Conservation (phyloP, 2,888 invertebrate genomes). For the Tricholauxania praeusta region DNA sequence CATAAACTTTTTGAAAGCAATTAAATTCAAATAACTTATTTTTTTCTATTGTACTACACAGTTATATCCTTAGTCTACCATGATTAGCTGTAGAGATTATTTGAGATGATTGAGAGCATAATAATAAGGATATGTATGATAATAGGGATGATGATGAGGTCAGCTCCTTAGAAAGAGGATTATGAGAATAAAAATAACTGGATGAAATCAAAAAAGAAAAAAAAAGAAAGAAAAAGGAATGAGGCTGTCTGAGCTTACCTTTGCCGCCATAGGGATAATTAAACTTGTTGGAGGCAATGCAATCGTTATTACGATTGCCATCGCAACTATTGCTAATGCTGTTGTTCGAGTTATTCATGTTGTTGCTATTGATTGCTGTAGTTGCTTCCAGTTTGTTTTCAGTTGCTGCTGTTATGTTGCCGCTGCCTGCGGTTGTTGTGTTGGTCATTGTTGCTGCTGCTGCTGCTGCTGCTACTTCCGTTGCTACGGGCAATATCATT, state of each 20-base stretch:
- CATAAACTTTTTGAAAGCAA: background rate
- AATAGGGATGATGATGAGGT: background rate
- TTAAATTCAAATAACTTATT: constrained; percentile 13
- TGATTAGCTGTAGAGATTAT: background rate
- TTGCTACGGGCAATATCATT: constrained; percentile 39
- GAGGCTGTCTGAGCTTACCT: constrained; percentile 23
- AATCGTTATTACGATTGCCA: constrained; percentile 62
- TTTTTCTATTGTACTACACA: constrained; percentile 1
- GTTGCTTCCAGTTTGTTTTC: background rate
- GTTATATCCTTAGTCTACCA: background rate
- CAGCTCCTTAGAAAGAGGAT: background rate
- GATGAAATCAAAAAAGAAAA: constrained; percentile 1
- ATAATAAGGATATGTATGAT: background rate
- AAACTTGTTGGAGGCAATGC: constrained; percentile 23
- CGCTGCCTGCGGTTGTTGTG: constrained; percentile 49
- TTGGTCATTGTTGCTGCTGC: constrained; percentile 40
- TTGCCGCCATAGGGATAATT: constrained; percentile 20
- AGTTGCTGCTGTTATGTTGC: constrained; percentile 25
- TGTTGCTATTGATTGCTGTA: constrained; percentile 37
- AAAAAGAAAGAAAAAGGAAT: constrained; percentile 29
- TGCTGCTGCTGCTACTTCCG: constrained; percentile 28
- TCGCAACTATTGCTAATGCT: constrained; percentile 56
- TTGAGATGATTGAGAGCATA: background rate
- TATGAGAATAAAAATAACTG: constrained; percentile 1
- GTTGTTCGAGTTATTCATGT: constrained; percentile 40